A percentile compares a stretch with the other conserved stretches of the same genome.
Evolutionary conservation across 1,140 invertebrate species (phyloP).

Genomic region (Drosophila kanapiae): DNA sequence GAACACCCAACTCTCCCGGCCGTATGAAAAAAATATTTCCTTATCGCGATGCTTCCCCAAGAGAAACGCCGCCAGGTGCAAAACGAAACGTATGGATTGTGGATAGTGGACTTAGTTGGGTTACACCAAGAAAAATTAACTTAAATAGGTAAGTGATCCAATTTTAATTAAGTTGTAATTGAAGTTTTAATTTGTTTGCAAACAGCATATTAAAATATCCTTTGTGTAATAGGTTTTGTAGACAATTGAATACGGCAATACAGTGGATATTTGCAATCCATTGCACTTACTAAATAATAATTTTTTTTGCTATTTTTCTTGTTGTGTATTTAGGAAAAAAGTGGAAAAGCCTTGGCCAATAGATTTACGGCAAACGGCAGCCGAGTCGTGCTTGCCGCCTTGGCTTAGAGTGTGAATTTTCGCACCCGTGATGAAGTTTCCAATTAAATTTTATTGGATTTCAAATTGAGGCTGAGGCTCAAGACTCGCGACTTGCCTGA

Average conservation of each 20-base stretch:
- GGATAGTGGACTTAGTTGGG: constrained; percentile 19
- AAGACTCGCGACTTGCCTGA: constrained; percentile 45
- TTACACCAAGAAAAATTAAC: neutral
- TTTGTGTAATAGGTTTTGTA: too few species aligned
- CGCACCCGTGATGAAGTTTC: constrained; percentile 85
- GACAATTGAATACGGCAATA: too few species aligned
- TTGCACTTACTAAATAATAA: too few species aligned
- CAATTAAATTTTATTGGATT: constrained; percentile 85
- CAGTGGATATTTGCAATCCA: too few species aligned
- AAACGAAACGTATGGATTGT: constrained; percentile 36
- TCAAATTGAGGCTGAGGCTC: constrained; percentile 75
- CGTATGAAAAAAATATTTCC: constrained; percentile 76
- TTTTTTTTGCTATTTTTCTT: neutral
- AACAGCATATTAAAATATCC: too few species aligned
- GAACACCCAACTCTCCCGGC: constrained; percentile 28
- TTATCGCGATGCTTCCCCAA: constrained; percentile 74
- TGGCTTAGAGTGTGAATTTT: constrained; percentile 81
- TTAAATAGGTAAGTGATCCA: neutral
- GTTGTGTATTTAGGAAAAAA: constrained; percentile 3
- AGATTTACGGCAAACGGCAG: constrained; percentile 82
- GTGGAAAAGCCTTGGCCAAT: constrained; percentile 63
- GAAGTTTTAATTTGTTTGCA: neutral
- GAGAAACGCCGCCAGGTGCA: constrained; percentile 62
- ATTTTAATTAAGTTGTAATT: neutral
- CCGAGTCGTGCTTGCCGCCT: constrained; percentile 72